Evolutionary conservation across 2,888 invertebrate species (phyloP), one percentile per base, ranked within the genome.

Genomic region (Sphinx pinastri): DNA sequence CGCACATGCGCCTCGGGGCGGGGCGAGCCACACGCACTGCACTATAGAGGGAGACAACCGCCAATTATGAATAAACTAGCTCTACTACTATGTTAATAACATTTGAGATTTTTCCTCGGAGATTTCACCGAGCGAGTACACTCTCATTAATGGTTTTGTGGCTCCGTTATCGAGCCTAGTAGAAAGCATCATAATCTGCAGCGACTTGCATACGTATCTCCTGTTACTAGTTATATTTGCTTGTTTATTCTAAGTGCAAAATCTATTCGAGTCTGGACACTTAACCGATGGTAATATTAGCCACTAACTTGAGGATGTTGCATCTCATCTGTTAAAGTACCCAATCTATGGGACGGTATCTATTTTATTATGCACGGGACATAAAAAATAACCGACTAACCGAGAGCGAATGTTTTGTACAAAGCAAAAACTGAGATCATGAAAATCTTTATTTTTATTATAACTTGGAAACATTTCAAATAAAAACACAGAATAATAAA

Each of bases 1-100:
- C 81, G 81, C 80, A 83, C 83, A 79, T 76, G 80, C 75, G 79
- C 77, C 77, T 80, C 83, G 82, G 84, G 84, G 85, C 84, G 86
- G 87, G 79, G 83, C 83, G 74, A 75, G 74, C 78, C 81, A 84
- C 85, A 81, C 83, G 82, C 84, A 81, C 81, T 79, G 80, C 83
- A 77, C 82, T 75, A 75, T 85, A 86, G 90, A 81, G 88, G 88
- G 89, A 87, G 84, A 84, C 84, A 87, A 87, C 88, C 85, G 87
- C 85, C 90, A 93, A 92, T 93, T 94, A 93, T 91, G 88, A 92
- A 89, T 90, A 92, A 92, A 93, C 93, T 88, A 92, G 93, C 89
- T 90, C 81, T 84, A 88, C 94, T 84, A 84, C 92, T 92, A 92
- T 93, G 92, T 86, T 91, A 93, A 93, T 93, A 88, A 85, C 86